These are phyloP conservation scores for Micromys minutus DNA, from an alignment of 2,113 vertebrate species.

Conservation along the genomic window DNA sequence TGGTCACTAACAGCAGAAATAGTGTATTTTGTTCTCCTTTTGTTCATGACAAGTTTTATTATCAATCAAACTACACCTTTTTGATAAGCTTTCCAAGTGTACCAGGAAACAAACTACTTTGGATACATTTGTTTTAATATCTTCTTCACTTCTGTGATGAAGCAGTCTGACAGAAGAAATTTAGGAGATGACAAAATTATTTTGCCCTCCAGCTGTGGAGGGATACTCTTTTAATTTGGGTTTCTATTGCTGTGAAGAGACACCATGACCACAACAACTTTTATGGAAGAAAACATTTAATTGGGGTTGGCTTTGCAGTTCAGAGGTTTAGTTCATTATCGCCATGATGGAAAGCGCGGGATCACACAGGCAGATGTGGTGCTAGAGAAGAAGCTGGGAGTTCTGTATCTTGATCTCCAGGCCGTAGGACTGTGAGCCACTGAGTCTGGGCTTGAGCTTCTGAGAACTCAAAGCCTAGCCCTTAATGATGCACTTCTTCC, in stretches of 20 bases:
- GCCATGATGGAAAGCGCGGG: not conserved
- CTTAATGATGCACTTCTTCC: not conserved
- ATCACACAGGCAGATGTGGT: not conserved
- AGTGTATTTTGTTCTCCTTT: not conserved
- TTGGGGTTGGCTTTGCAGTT: not conserved
- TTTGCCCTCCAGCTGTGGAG: not conserved
- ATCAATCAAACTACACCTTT: not conserved
- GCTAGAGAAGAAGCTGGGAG: not conserved
- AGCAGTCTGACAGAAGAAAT: not conserved
- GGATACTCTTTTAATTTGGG: not conserved
- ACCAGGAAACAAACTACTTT: not conserved
- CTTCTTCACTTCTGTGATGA: not conserved
- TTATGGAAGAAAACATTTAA: not conserved
- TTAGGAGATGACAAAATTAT: not conserved
- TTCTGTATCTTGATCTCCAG: not conserved
- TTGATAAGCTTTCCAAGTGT: not conserved
- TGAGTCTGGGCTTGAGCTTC: not conserved
- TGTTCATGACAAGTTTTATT: conserved; percentile 17
- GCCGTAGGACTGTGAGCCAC: not conserved
- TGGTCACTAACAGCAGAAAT: not conserved
- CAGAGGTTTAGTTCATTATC: not conserved
- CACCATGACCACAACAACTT: not conserved
- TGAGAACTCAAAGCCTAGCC: not conserved
- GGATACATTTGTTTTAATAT: not conserved
- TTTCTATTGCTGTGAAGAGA: not conserved